A percentile compares a stretch with the other conserved stretches of the same genome.
Evolutionary conservation across 2,113 vertebrate species (phyloP).

Genomic region (Sylvia atricapilla): DNA sequence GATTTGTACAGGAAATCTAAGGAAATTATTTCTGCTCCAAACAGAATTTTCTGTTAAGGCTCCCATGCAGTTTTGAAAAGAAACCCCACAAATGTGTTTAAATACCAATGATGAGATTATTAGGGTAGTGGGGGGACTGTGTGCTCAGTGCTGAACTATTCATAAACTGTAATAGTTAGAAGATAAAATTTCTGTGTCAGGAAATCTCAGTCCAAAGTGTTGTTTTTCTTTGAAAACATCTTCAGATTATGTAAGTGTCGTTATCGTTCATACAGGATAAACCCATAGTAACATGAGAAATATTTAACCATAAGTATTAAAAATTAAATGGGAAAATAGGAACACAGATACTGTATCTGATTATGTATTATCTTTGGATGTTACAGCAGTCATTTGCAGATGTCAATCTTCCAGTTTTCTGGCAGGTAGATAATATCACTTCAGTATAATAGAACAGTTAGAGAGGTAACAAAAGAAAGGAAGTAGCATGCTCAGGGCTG

Average conservation of each 20-base stretch:
- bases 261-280: background rate
- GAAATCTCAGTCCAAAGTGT: background rate
- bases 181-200: background rate
- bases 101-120: background rate
- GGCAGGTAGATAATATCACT: background rate
- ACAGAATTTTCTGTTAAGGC: constrained; percentile 13
- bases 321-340: background rate
- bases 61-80: constrained; percentile 30
- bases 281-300: background rate
- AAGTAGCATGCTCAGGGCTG: background rate
- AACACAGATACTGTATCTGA: background rate
- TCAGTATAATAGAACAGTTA: background rate
- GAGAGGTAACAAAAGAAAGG: background rate
- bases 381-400: background rate
- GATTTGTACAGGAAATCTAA: background rate
- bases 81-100: background rate
- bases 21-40: constrained; percentile 11
- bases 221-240: background rate
- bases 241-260: background rate
- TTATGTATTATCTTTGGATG: background rate
- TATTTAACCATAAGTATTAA: background rate
- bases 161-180: background rate
- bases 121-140: background rate
- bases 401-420: background rate
- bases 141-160: background rate